Conservation (phyloP, 2,888 invertebrate species). For the Euspilapteryx auroguttella region DNA sequence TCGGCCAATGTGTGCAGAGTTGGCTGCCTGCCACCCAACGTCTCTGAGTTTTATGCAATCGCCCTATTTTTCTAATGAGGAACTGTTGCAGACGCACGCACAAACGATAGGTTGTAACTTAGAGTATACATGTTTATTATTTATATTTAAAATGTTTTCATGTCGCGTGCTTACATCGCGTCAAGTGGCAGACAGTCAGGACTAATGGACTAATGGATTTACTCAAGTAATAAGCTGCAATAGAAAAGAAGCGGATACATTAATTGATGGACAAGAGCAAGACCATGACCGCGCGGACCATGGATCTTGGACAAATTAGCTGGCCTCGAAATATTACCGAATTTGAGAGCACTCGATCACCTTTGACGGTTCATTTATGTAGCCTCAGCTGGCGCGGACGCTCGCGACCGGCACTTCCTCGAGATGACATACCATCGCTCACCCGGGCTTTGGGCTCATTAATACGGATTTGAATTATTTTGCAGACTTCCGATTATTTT, state of each 20-base stretch:
- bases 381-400: background rate
- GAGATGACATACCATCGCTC: conserved; percentile 22
- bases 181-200: conserved; percentile 29
- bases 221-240: conserved; percentile 42
- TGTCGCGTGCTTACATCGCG: conserved; percentile 34
- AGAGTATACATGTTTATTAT: background rate
- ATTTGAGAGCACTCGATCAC: conserved; percentile 7
- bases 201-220: conserved; percentile 23
- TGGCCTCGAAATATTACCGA: conserved; percentile 14
- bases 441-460: conserved; percentile 23
- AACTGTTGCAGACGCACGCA: conserved; percentile 18
- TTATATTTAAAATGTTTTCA: background rate
- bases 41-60: conserved; percentile 56
- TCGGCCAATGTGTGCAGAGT: too few species aligned
- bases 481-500: conserved; percentile 28
- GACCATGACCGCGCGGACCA: conserved; percentile 31
- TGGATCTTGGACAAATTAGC: conserved; percentile 24
- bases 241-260: conserved; percentile 52
- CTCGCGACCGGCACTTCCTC: conserved; percentile 12
- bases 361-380: conserved; percentile 7
- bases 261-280: conserved; percentile 45
- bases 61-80: conserved; percentile 55
- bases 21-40: conserved; percentile 50
- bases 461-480: conserved; percentile 17
- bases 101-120: too few species aligned